A percentile compares a stretch with the other conserved stretches of the same genome.
Conservation (phyloP, 1,140 invertebrate genomes). For the Conopomorpha cramerella region DNA sequence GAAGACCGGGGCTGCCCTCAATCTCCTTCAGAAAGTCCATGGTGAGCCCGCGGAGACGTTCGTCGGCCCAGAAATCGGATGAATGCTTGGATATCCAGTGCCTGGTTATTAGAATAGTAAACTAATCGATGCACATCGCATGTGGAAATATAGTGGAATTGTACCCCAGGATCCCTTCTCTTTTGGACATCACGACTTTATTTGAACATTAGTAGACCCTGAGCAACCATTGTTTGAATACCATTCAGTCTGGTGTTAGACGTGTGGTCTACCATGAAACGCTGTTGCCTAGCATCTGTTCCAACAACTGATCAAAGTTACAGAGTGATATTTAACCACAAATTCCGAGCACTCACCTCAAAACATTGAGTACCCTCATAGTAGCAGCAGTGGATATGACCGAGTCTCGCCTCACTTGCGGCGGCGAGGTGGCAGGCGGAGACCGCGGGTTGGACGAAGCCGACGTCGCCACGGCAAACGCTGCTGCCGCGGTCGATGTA, state of each 20-base stretch:
- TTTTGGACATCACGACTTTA: too few species aligned
- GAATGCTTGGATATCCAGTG: slow-evolving; percentile 74
- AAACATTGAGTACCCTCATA: slow-evolving; percentile 89
- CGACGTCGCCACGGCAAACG: slow-evolving; percentile 91
- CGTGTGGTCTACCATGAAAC: too few species aligned
- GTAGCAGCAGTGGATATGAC: slow-evolving; percentile 91
- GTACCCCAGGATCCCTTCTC: too few species aligned
- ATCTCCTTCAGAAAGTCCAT: slow-evolving; percentile 91
- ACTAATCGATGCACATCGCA: too few species aligned
- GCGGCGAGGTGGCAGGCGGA: slow-evolving; percentile 32
- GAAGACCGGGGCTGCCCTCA: slow-evolving; percentile 79
- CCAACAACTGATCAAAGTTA: too few species aligned
- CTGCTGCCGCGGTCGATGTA: slow-evolving; percentile 85
- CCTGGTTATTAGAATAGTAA: slow-evolving; percentile 16
- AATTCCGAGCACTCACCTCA: slow-evolving; percentile 68
- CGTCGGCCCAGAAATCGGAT: slow-evolving; percentile 85
- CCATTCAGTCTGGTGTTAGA: too few species aligned
- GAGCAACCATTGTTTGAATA: too few species aligned
- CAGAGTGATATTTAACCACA: not conserved
- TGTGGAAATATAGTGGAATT: too few species aligned
- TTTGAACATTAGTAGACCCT: too few species aligned
- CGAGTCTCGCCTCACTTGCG: slow-evolving; percentile 71
- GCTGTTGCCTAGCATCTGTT: too few species aligned
- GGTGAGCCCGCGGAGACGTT: slow-evolving; percentile 74
- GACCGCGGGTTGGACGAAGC: slow-evolving; percentile 79